Evolutionary conservation across 35 echinoderm and acorn worm species (phyloP), one percentile per base, ranked within the genome.

Genomic region (Apostichopus parvimensis): DNA sequence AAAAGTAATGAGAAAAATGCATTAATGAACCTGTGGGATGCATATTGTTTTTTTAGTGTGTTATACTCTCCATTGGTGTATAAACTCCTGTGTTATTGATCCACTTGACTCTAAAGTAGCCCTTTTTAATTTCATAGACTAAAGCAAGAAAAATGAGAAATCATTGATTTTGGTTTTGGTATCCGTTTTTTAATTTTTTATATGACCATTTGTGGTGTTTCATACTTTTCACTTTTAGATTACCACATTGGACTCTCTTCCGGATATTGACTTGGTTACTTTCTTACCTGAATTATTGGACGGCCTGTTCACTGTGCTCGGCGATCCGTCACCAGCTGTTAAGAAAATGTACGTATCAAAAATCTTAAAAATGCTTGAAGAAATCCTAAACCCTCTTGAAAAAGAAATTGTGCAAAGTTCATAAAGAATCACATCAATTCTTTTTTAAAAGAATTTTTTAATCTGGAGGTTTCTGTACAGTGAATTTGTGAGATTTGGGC

Each of bases 281-380:
- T 93, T 93, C 83, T 78, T 97, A 9, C 95, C 93, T 23, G 95
- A 97, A 66, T 93, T 97, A 22, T 81, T 97, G 1, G 95, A 97
- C 77, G 95, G 95, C 15, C 83, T 97, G 88, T 95, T 97, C 60
- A 86, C 90, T 65, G 94, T 97, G 20, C 87, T 97, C 17, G 94
- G 95, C 56, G 95, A 97, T 64, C 78, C 77, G 14, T 58, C 78
- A 80, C 77, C 77, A 18, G 77, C 13, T 79, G 77, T 79, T 17
- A 66, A 57, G 77, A 79, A 79, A 79, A 79, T 79, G 77, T 79
- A 7, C 13, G 77, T 72, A 72, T 72, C 68, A 72, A 72, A 72
- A 72, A 72, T 72, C 68, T 72, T 72, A 72, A 72, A 72, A 72
- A 5, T 72, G 68, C 68, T 72, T 72, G 68, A 72, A 72, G 68